phyloP scores from a whole-genome alignment of 2,888 invertebrate genomes.

The Hipparchia semele region DNA sequence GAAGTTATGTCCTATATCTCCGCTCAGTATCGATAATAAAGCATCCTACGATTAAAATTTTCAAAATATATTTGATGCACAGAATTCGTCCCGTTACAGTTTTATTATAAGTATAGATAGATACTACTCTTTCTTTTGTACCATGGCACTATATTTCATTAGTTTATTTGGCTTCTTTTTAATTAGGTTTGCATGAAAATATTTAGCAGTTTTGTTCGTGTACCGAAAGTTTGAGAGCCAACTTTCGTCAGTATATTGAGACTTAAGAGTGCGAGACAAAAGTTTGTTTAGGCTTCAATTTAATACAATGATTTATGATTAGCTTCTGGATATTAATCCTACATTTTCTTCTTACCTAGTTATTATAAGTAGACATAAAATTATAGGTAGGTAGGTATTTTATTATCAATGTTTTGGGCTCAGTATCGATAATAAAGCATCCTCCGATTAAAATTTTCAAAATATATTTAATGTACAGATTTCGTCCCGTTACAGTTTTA shows the following conservation, averaged over 20 bases:
- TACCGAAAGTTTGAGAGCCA: conserved; percentile 5
- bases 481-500: too few relatives aligned
- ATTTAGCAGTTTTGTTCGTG: conserved; percentile 26
- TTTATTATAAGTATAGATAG: too few relatives aligned
- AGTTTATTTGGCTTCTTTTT: not conserved
- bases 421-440: too few relatives aligned
- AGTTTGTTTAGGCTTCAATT: conserved; percentile 13
- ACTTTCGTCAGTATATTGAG: conserved; percentile 16
- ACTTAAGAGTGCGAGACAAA: conserved; percentile 16
- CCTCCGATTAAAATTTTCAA: too few relatives aligned
- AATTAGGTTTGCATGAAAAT: not conserved
- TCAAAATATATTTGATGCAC: too few relatives aligned
- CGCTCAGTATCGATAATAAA: too few relatives aligned
- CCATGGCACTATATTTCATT: not conserved
- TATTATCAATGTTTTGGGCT: not conserved
- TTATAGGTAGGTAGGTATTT: not conserved
- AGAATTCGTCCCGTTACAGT: too few relatives aligned
- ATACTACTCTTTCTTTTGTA: not conserved
- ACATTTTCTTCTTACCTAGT: not conserved
- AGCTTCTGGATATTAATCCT: not conserved
- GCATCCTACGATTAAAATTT: too few relatives aligned
- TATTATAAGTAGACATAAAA: too few relatives aligned
- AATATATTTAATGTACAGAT: too few relatives aligned
- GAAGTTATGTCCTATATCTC: too few relatives aligned
- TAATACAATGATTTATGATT: conserved; percentile 2